Conservation (phyloP, 2,888 invertebrate species). For the Callyntrura guangdongensis region DNA sequence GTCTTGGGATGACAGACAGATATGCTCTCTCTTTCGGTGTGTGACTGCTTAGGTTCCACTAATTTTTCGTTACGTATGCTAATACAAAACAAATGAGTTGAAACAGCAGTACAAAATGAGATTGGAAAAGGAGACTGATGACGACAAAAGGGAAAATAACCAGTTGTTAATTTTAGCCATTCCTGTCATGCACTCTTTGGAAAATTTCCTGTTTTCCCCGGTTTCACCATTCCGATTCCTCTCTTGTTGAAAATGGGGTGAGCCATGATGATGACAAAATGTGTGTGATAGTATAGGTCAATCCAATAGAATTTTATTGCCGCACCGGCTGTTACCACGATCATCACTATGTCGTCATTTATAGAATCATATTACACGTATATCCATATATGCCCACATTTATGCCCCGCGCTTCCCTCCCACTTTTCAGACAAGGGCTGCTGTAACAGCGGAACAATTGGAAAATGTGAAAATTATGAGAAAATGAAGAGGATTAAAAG, state of each 20-base stretch:
- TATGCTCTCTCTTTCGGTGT: neutral
- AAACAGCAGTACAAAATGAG: neutral
- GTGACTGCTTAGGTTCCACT: neutral
- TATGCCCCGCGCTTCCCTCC: no score
- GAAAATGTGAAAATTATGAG: constrained; percentile 76
- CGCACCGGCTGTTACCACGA: constrained; percentile 67
- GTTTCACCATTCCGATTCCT: neutral
- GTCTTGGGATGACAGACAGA: constrained; percentile 7
- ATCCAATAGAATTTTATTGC: constrained; percentile 75
- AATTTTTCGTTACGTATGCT: constrained; percentile 17
- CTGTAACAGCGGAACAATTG: constrained; percentile 32
- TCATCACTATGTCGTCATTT: neutral
- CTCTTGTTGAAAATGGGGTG: constrained; percentile 37
- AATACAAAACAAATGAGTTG: neutral
- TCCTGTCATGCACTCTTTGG: constrained; percentile 28
- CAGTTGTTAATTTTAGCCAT: constrained; percentile 64
- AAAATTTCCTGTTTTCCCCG: neutral
- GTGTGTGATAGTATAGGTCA: constrained; percentile 62
- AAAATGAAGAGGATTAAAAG: constrained; percentile 74
- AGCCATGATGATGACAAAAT: constrained; percentile 58
- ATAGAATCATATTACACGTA: neutral
- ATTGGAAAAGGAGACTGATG: constrained; percentile 30
- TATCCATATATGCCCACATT: no score
- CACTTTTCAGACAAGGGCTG: neutral
- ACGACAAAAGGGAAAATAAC: constrained; percentile 48